Base-by-base conservation (phyloP, 2,797 vertebrate species). In the Sciurus carolinensis region DNA sequence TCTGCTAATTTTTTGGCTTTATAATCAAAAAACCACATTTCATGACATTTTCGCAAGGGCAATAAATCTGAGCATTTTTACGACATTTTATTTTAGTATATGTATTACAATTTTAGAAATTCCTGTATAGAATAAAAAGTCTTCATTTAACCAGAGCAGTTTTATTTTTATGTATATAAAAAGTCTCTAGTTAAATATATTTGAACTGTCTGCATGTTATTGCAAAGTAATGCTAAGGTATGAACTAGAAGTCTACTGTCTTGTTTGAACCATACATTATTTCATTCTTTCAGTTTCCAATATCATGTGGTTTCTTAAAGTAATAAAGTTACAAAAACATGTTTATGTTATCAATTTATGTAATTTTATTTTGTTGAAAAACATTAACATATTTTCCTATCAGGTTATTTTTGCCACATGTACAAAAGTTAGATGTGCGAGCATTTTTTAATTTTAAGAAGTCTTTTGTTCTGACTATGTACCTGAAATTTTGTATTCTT, bases 131-230 rank as follows among this genome's bases (percentile, higher is more conserved):
- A 87, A 88, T 75, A 80, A 81, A 64, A 84, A 72, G 50, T 92
- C 1, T 30, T 88, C 12, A 82, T 77, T 90, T 95, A 86, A 87
- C 85, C 17, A 12, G n/a, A 3, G 17, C 54, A 86, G 13, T 94
- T 95, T 96, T 85, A 66, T 80, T 85, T 90, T 95, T 88, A 59
- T 80, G 42, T 42, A 6, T 88, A 36, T 39, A 52, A 42, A 71
- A 71, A 92, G 36, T 30, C 47, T 91, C 73, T 87, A 36, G 14
- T 84, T 76, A 93, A 84, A 88, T 84, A 59, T 42, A 50, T 84
- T 44, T 84, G 42, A 83, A 10, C 36, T 20, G 15, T 90, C 82
- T 84, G 57, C 66, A 47, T 89, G 13, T 82, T 83, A 64, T 75
- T 75, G 24, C 42, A 94, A 44, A 69, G 10, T 67, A 85, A 59